phyloP scores from a whole-genome alignment of 2,888 invertebrate genomes.

The Stenurella melanura region DNA sequence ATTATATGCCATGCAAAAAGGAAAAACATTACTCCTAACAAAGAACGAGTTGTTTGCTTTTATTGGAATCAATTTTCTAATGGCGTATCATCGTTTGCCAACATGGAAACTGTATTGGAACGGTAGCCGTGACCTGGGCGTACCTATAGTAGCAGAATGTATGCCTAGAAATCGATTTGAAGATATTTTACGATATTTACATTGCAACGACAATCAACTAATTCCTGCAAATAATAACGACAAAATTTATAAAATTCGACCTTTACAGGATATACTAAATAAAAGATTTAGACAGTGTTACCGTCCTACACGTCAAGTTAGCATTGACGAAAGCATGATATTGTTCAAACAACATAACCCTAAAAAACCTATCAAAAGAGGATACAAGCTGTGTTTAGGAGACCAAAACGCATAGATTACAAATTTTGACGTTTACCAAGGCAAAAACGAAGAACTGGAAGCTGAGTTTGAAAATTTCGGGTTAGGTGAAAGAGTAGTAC shows the following conservation, averaged over 20 bases:
- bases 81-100: too few relatives aligned
- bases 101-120: too few relatives aligned
- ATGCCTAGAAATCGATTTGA: conserved; percentile 34
- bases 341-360: not conserved
- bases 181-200: conserved; percentile 20
- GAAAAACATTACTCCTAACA: too few relatives aligned
- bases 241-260: conserved; percentile 19
- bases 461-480: not conserved
- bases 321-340: conserved; percentile 31
- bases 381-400: not conserved
- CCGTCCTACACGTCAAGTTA: not conserved
- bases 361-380: not conserved
- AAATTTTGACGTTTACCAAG: not conserved
- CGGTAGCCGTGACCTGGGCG: not conserved
- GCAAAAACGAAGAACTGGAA: not conserved
- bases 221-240: conserved; percentile 28
- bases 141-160: conserved; percentile 14
- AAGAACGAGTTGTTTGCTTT: too few relatives aligned
- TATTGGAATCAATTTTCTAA: too few relatives aligned
- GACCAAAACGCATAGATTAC: not conserved
- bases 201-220: conserved; percentile 31
- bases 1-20: too few relatives aligned
- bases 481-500: conserved; percentile 40
- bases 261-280: conserved; percentile 23
- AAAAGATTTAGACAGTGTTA: conserved; percentile 16